Conservation (phyloP, 2,113 vertebrate species). For the Chaenogobius annularis region DNA sequence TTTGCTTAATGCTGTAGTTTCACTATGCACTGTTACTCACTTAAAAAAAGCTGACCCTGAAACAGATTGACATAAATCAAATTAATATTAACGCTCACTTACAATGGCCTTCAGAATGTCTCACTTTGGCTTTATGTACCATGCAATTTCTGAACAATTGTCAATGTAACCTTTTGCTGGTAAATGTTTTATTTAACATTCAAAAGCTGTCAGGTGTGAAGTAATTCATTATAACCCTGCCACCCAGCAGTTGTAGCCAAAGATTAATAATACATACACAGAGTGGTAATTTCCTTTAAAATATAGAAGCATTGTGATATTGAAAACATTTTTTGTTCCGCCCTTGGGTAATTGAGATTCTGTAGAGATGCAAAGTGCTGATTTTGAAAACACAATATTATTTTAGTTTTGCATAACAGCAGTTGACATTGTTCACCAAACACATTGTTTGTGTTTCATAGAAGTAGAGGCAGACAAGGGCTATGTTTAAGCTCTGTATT, state of each 20-base stretch:
- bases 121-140: not conserved
- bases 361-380: slow-evolving; percentile 20
- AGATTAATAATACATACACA: slow-evolving; percentile 4
- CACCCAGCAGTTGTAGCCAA: not conserved
- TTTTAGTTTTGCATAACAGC: slow-evolving; percentile 5
- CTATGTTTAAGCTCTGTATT: not conserved
- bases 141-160: not conserved
- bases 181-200: not conserved
- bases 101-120: not conserved
- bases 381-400: slow-evolving; percentile 29
- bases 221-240: not conserved
- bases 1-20: not conserved
- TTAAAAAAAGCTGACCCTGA: not conserved
- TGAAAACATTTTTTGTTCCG: not conserved
- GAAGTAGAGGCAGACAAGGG: slow-evolving; percentile 7
- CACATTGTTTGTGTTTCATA: slow-evolving; percentile 2
- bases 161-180: slow-evolving; percentile 2
- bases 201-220: not conserved
- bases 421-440: slow-evolving; percentile 7
- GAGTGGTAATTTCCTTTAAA: not conserved
- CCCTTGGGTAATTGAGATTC: not conserved
- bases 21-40: not conserved
- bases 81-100: not conserved
- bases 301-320: not conserved
- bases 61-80: not conserved